Conservation (phyloP, 2,797 vertebrate genomes). For the Bradypodion ventrale region DNA sequence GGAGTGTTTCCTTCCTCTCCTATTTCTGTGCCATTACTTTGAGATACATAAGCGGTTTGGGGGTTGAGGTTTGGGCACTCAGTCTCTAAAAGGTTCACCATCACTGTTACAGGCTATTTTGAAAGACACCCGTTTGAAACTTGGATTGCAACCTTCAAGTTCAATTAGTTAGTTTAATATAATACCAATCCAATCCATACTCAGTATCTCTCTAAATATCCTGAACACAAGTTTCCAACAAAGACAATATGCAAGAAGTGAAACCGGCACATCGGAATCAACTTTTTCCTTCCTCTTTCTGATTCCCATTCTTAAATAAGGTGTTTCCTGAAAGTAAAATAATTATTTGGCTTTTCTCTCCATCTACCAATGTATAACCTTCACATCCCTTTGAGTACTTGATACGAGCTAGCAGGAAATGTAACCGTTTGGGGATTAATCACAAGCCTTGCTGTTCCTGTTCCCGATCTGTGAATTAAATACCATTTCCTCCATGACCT, state of each 20-base stretch:
- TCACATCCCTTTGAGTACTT: background rate
- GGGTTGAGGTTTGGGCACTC: no score
- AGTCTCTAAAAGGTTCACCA: no score
- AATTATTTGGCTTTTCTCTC: background rate
- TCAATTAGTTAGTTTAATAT: background rate
- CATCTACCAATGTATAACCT: background rate
- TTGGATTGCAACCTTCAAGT: background rate
- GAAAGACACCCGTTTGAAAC: background rate
- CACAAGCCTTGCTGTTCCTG: conserved; percentile 6
- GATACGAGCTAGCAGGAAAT: background rate
- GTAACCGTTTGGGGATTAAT: conserved; percentile 41
- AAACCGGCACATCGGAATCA: background rate
- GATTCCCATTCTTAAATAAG: background rate
- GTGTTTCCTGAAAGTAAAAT: conserved; percentile 9
- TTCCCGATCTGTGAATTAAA: conserved; percentile 31
- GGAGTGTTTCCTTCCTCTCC: no score
- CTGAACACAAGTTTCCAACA: background rate
- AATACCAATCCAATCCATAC: no score
- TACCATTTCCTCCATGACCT: conserved; percentile 30
- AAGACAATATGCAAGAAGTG: background rate
- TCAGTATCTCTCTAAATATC: background rate
- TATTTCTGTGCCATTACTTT: no score
- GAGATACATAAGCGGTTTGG: no score
- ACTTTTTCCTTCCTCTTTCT: background rate
- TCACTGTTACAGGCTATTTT: background rate